Evolutionary conservation across 64 coral and sea anemone genomes (phyloP).

Genomic region (Montipora foliosa): DNA sequence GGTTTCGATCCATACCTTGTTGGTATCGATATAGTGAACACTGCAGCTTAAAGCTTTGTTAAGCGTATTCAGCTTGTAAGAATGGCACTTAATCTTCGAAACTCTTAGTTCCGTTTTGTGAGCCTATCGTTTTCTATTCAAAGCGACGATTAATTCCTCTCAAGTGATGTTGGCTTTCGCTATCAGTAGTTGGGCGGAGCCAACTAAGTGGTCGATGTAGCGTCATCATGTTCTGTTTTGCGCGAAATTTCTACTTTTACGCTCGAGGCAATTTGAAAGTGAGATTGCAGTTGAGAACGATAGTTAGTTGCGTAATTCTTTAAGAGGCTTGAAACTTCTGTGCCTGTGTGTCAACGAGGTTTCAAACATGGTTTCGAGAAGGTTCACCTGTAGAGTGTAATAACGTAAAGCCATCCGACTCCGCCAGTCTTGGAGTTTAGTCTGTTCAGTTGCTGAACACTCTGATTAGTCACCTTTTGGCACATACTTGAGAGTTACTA

Average conservation of each 20-base stretch:
- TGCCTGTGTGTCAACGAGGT: no score
- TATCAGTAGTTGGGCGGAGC: constrained; percentile 17
- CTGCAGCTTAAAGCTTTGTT: constrained; percentile 34
- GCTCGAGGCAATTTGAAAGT: not conserved
- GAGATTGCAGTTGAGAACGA: not conserved
- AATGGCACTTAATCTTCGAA: constrained; percentile 51
- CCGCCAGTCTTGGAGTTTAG: no score
- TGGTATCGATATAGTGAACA: constrained; percentile 19
- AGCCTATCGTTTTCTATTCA: constrained; percentile 25
- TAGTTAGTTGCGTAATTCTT: not conserved
- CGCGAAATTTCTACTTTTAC: not conserved
- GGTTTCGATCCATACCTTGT: not conserved
- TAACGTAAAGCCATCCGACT: no score
- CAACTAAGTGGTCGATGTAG: not conserved
- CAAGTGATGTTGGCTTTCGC: constrained; percentile 47
- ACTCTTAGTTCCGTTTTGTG: constrained; percentile 31
- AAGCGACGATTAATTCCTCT: constrained; percentile 33
- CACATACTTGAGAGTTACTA: no score
- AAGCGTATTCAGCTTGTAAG: constrained; percentile 4
- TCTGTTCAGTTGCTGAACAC: not conserved
- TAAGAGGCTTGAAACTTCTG: no score
- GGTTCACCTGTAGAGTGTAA: no score
- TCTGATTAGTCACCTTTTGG: no score
- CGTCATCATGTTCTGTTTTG: not conserved
- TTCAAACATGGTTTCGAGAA: no score